Evolutionary conservation across 2,888 invertebrate genomes (phyloP).

Genomic region (Girardia tigrina): DNA sequence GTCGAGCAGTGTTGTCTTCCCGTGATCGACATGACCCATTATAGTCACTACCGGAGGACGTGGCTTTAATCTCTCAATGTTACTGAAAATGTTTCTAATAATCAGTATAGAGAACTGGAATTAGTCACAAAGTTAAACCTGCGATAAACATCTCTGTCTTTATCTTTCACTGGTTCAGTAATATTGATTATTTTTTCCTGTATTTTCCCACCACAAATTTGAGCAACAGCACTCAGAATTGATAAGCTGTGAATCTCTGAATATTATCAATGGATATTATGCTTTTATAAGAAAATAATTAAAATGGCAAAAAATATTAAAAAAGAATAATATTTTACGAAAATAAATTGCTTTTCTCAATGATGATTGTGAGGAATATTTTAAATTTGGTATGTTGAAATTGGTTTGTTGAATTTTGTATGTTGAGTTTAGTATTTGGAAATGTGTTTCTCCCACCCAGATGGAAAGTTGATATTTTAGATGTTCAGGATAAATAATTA

Average conservation of each 20-base stretch:
- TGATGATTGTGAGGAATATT: too few species aligned
- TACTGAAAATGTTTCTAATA: neutral
- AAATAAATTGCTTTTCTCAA: too few species aligned
- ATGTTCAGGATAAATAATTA: too few species aligned
- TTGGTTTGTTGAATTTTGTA: too few species aligned
- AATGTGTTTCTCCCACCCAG: too few species aligned
- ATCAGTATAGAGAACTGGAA: neutral
- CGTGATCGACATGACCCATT: slow-evolving; percentile 99
- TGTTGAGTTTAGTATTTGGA: too few species aligned
- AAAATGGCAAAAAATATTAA: too few species aligned
- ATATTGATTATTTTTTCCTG: neutral
- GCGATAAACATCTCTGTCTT: neutral
- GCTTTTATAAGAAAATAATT: too few species aligned
- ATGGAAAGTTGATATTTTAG: too few species aligned
- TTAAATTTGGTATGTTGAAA: too few species aligned
- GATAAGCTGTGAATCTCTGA: neutral
- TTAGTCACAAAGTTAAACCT: neutral
- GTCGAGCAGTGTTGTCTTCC: slow-evolving; percentile 89
- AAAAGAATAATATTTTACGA: too few species aligned
- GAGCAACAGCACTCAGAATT: neutral
- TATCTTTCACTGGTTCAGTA: neutral
- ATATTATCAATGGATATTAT: too few species aligned
- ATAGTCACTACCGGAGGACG: slow-evolving; percentile 86
- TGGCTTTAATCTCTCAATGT: slow-evolving; percentile 27
- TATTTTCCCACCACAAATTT: neutral